Conservation (phyloP, 2,797 vertebrate genomes). For the Prionace glauca region DNA sequence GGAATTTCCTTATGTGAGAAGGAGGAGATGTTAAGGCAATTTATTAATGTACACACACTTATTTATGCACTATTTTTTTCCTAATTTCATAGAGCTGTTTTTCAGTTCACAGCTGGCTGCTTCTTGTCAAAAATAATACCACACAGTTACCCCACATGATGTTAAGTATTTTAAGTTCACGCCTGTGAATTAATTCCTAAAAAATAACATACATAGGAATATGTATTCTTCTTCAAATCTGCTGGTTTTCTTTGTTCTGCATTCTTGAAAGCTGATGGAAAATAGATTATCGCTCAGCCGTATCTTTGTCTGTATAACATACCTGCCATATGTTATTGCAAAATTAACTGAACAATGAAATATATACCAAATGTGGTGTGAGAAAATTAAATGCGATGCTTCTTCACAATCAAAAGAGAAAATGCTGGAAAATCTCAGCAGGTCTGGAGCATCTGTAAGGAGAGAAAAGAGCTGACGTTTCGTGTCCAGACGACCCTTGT, state of each 20-base stretch:
- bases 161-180: not conserved
- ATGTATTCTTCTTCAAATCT: not conserved
- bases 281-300: not conserved
- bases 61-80: no score
- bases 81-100: not conserved
- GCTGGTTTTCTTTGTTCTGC: not conserved
- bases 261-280: not conserved
- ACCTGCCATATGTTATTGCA: not conserved
- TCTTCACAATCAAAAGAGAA: no score
- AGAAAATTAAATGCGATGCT: no score
- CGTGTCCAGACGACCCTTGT: no score
- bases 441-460: no score
- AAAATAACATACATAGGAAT: not conserved
- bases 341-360: not conserved
- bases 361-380: not conserved
- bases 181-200: not conserved
- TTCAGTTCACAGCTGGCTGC: not conserved
- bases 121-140: not conserved
- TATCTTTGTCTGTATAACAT: not conserved
- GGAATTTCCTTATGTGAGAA: not conserved
- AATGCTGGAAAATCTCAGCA: no score
- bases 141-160: not conserved
- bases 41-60: not conserved
- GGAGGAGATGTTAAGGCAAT: not conserved
- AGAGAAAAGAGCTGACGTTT: no score